A percentile compares a stretch with the other conserved stretches of the same genome.
Evolutionary conservation across 2,797 vertebrate species (phyloP).

Genomic region (Thunnus albacares): DNA sequence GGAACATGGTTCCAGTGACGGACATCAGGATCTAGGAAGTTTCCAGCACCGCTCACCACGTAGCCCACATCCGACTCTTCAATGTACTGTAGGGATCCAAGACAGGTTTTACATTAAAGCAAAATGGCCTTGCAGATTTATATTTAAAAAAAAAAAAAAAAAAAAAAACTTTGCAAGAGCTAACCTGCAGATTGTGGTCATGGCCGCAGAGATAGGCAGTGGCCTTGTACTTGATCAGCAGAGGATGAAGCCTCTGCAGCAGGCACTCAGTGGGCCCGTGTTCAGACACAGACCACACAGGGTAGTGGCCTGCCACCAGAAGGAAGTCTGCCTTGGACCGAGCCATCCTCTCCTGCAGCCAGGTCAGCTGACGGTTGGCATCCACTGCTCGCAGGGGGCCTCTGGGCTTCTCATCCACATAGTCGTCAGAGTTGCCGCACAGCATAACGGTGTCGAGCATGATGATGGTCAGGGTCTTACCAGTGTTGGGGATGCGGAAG

Average conservation of each 20-base stretch:
- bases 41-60: slow-evolving; percentile 93
- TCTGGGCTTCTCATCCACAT: slow-evolving; percentile 79
- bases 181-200: slow-evolving; percentile 96
- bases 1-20: slow-evolving; percentile 87
- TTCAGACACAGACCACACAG: slow-evolving; percentile 94
- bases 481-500: slow-evolving; percentile 87
- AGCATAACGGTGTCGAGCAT: slow-evolving; percentile 93
- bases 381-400: slow-evolving; percentile 66
- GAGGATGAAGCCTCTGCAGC: slow-evolving; percentile 84
- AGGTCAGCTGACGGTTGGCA: slow-evolving; percentile 88
- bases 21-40: slow-evolving; percentile 91
- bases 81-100: slow-evolving; percentile 83
- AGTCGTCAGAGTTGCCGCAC: slow-evolving; percentile 92
- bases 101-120: neutral
- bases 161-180: neutral
- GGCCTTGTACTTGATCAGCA: slow-evolving; percentile 88
- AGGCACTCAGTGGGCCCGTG: slow-evolving; percentile 94
- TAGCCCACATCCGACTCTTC: slow-evolving; percentile 88
- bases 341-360: slow-evolving; percentile 90
- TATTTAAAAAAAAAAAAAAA: no score
- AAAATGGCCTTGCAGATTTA: neutral
- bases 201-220: slow-evolving; percentile 94
- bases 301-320: slow-evolving; percentile 94
- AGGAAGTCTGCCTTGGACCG: slow-evolving; percentile 89
- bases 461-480: slow-evolving; percentile 88